Evolutionary conservation across 1,140 invertebrate genomes (phyloP), one percentile per base, ranked within the genome.

Genomic region (Caerostris darwini): DNA sequence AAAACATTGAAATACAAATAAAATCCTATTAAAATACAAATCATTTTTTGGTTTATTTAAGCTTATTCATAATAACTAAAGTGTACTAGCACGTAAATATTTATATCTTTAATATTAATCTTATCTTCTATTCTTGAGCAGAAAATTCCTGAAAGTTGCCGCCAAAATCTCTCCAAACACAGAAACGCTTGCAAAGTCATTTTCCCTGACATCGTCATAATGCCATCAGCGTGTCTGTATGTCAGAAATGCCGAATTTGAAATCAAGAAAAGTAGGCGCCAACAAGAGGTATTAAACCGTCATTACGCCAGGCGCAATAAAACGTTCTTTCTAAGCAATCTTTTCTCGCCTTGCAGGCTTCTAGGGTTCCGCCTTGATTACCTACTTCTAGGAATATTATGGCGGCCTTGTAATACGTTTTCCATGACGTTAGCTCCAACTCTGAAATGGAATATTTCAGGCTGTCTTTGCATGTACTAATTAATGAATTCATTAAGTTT

Each of bases 401-500:
- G 19, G 19, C 19, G 10, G 8, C 34, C 34, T 8, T 53, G 7
- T 12, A 77, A 77, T 77, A 53, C 69, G 34, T 53, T 77, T 77
- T 53, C 34, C 19, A 53, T 77, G 19, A 77, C 69, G 59, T 4
- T 14, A 61, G 59, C 59, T 12, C 50, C 69, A 77, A 34, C 69
- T 50, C 69, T 10, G 12, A 34, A 77, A 10, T 10, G 34, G 69
- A 34, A 50, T 77, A 12, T 67, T 77, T 19, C 10, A 77, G 50
- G 69, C 19, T 77, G 69, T 34, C 69, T 50, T 77, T 77, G 34
- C 34, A 53, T 10, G 19, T 5, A 10, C 69, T 77, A 77, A 77
- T 77, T 50, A 77, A 77, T 77, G 69, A 77, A 77, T 77, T 77
- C 69, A 77, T 77, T 77, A 77, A 77, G 34, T 77, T 77, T 34